These are phyloP conservation scores for Tinea trinotella DNA, from an alignment of 2,888 invertebrate genomes.

Conservation along the genomic window DNA sequence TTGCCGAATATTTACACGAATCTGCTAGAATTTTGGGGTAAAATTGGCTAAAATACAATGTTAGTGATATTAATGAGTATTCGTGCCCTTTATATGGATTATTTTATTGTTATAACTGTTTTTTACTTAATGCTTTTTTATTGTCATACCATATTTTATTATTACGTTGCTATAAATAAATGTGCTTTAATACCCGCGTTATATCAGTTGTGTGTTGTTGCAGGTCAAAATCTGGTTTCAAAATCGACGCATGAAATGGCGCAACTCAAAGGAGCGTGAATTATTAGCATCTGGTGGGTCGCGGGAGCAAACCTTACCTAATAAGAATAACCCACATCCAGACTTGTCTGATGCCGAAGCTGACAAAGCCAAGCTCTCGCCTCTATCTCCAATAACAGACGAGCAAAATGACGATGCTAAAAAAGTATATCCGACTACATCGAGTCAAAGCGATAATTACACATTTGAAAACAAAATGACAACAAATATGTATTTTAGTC, in stretches of 20 bases:
- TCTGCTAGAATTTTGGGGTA: constrained; percentile 27
- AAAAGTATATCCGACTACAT: constrained; percentile 45
- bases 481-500: constrained; percentile 34
- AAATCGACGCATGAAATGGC: constrained; percentile 99
- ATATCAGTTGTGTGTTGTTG: too few species aligned
- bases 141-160: too few species aligned
- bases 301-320: constrained; percentile 94
- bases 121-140: background rate
- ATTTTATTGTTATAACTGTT: background rate
- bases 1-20: constrained; percentile 28
- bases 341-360: constrained; percentile 92
- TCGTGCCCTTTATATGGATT: constrained; percentile 19
- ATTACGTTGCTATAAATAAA: too few species aligned
- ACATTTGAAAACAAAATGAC: constrained; percentile 58
- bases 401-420: constrained; percentile 45
- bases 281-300: constrained; percentile 94
- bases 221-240: constrained; percentile 88
- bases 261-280: constrained; percentile 97
- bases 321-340: constrained; percentile 96
- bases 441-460: constrained; percentile 40
- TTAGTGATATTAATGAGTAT: background rate
- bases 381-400: constrained; percentile 59
- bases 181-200: background rate
- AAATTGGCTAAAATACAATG: background rate
- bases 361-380: constrained; percentile 80